Evolutionary conservation across 2,888 invertebrate species (phyloP).

Genomic region (Atherix ibis): DNA sequence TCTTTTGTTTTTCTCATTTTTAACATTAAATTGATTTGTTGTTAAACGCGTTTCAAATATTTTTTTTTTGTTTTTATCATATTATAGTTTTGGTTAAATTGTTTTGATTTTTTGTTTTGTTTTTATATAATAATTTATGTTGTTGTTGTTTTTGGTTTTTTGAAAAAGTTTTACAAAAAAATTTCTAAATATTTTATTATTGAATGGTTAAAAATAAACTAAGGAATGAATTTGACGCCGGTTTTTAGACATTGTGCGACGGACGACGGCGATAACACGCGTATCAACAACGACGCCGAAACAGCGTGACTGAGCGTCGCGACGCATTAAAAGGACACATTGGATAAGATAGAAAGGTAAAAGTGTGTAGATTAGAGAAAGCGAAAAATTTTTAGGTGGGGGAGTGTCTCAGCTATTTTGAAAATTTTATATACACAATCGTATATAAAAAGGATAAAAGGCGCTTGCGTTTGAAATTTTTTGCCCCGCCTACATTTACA

Average conservation of each 20-base stretch:
- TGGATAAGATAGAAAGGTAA: slow-evolving; percentile 4
- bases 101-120: too few species aligned
- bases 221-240: slow-evolving; percentile 12
- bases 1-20: too few species aligned
- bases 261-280: slow-evolving; percentile 14
- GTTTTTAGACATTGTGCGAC: slow-evolving; percentile 14
- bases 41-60: too few species aligned
- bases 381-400: slow-evolving; percentile 9
- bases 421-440: too few species aligned
- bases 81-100: too few species aligned
- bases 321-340: slow-evolving; percentile 15
- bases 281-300: slow-evolving; percentile 17
- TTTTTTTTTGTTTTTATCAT: too few species aligned
- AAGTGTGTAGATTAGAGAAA: slow-evolving; percentile 6
- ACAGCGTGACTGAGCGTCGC: slow-evolving; percentile 16
- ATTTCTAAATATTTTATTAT: neutral
- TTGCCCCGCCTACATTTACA: slow-evolving; percentile 13
- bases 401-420: slow-evolving; percentile 9
- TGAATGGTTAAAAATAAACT: slow-evolving; percentile 3
- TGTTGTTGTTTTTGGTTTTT: too few species aligned
- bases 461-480: slow-evolving; percentile 15
- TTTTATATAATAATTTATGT: too few species aligned
- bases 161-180: too few species aligned
- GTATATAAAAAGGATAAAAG: too few species aligned
- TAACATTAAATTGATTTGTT: too few species aligned